Percentiles rank a stretch among this genome's conserved stretches.
Conservation (phyloP, 2,113 vertebrate species). For the Sminthopsis crassicaudata region DNA sequence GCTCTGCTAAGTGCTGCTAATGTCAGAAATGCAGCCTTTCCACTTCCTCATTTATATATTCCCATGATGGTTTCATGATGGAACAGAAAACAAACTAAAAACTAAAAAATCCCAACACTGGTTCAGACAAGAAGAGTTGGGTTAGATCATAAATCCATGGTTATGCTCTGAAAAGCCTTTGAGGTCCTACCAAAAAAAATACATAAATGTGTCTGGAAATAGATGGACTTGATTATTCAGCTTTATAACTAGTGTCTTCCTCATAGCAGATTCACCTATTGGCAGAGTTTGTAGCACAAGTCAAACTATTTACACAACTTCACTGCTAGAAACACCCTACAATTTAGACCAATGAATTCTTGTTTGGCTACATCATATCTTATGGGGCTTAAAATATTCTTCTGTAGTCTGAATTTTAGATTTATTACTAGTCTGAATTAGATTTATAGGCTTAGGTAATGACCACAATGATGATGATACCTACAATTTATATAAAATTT, state of each 20-base stretch:
- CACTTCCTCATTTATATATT: neutral
- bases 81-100: neutral
- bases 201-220: neutral
- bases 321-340: neutral
- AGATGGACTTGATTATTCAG: neutral
- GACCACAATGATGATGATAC: neutral
- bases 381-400: neutral
- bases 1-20: neutral
- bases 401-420: neutral
- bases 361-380: neutral
- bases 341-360: neutral
- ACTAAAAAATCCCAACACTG: neutral
- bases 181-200: neutral
- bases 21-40: neutral
- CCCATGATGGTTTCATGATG: neutral
- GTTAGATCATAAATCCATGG: neutral
- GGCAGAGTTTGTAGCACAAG: neutral
- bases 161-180: neutral
- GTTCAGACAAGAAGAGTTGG: neutral
- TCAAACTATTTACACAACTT: neutral
- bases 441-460: neutral
- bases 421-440: neutral
- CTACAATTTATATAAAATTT: neutral
- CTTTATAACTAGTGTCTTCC: neutral
- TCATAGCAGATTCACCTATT: neutral